Conservation (phyloP, 2,888 invertebrate genomes). For the Limnephilus marmoratus region DNA sequence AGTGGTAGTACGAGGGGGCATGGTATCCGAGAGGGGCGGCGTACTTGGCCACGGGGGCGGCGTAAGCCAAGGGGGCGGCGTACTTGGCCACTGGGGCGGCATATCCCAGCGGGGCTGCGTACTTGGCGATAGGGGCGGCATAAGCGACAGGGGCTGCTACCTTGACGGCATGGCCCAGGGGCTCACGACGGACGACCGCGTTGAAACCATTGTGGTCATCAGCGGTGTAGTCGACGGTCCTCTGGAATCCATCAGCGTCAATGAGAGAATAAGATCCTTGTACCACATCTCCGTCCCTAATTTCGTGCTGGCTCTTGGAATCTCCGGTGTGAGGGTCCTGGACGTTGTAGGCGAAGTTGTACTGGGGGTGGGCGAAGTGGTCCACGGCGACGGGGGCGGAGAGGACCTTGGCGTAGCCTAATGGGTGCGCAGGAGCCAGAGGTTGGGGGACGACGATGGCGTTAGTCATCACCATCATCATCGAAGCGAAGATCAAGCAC, state of each 20-base stretch:
- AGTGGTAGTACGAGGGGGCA: conserved; percentile 70
- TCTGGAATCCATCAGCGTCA: conserved; percentile 72
- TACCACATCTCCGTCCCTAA: conserved; percentile 72
- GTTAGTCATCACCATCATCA: conserved; percentile 58
- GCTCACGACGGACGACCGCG: conserved; percentile 61
- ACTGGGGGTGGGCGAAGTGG: conserved; percentile 69
- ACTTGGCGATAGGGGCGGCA: conserved; percentile 67
- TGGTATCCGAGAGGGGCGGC: conserved; percentile 69
- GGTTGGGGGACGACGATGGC: conserved; percentile 59
- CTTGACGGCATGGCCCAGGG: conserved; percentile 67
- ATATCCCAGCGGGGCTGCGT: conserved; percentile 58
- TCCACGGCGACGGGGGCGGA: conserved; percentile 37
- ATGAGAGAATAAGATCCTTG: conserved; percentile 74
- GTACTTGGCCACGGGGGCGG: conserved; percentile 57
- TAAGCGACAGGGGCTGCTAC: conserved; percentile 68
- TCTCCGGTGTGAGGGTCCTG: conserved; percentile 78
- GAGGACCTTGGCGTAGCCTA: conserved; percentile 68
- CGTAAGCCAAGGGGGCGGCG: conserved; percentile 66
- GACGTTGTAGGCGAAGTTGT: conserved; percentile 76
- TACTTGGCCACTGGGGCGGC: conserved; percentile 66
- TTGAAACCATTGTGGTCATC: conserved; percentile 69
- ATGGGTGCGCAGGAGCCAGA: conserved; percentile 46
- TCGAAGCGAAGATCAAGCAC: conserved; percentile 55
- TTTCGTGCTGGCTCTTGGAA: conserved; percentile 70
- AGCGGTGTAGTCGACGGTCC: conserved; percentile 75